A percentile compares a stretch with the other conserved stretches of the same genome.
These are phyloP conservation scores for Beroe forskalii DNA, from an alignment of 37 sponge, comb jelly and placozoan genomes.

Conservation along the genomic window DNA sequence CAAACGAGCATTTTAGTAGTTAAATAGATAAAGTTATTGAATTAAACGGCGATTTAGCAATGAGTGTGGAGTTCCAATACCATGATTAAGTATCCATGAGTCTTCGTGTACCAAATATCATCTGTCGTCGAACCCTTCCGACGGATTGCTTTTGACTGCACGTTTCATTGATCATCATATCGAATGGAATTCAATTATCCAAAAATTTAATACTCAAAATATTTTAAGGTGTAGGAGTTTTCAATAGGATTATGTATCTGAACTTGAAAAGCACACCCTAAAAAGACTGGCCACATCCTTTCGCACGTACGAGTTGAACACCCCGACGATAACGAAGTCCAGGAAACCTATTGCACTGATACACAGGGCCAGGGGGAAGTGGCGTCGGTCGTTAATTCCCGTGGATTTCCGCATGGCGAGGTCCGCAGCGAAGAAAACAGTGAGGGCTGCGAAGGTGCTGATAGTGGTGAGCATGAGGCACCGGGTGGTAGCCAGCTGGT, in stretches of 20 bases:
- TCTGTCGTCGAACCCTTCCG: no score
- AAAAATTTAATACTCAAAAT: no score
- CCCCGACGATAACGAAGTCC: conserved; percentile 9
- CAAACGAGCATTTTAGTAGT: no score
- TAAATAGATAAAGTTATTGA: no score
- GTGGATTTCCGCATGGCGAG: background rate
- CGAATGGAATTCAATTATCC: no score
- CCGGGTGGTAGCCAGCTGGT: conserved; percentile 31
- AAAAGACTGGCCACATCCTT: conserved; percentile 9
- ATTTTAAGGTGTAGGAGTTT: no score
- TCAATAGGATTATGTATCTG: background rate
- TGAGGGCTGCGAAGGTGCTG: background rate
- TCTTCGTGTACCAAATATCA: no score
- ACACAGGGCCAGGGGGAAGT: background rate
- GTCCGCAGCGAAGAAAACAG: background rate
- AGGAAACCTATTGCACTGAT: background rate
- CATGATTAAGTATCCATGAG: no score
- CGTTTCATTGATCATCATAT: no score
- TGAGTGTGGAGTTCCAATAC: no score
- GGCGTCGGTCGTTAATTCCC: background rate
- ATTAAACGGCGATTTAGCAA: no score
- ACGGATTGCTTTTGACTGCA: no score
- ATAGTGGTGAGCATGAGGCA: conserved; percentile 55
- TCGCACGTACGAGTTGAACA: conserved; percentile 12
- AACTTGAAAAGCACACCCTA: background rate